phyloP scores from a whole-genome alignment of 2,888 invertebrate genomes.

The Serrognathus titanus region DNA sequence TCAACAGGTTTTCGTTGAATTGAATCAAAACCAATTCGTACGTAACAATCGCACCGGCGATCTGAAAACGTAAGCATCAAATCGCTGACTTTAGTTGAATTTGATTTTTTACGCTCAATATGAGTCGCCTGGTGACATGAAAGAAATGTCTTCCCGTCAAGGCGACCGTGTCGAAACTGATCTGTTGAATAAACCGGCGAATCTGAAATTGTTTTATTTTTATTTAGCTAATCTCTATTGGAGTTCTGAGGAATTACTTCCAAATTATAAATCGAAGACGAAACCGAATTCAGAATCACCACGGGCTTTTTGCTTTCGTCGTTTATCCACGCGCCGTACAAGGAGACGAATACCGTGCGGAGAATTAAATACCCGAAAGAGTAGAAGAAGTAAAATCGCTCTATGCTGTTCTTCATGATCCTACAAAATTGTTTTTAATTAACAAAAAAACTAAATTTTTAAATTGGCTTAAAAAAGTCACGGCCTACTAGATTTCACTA shows the following conservation, averaged over 20 bases:
- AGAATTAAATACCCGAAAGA: conserved; percentile 43
- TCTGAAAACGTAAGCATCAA: conserved; percentile 26
- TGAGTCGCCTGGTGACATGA: conserved; percentile 13
- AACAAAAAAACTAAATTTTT: too few relatives aligned
- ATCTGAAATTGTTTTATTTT: conserved; percentile 32
- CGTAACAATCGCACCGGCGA: conserved; percentile 41
- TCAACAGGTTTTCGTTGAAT: conserved; percentile 20
- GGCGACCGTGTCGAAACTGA: conserved; percentile 40
- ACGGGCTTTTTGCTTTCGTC: conserved; percentile 40
- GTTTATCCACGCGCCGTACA: conserved; percentile 40
- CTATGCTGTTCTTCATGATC: conserved; percentile 22
- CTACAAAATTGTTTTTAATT: background rate
- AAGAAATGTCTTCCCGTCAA: conserved; percentile 45
- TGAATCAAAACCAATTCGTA: conserved; percentile 43
- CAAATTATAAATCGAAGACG: conserved; percentile 58
- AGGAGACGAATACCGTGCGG: conserved; percentile 36
- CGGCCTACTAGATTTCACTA: too few relatives aligned
- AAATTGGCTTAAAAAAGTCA: too few relatives aligned
- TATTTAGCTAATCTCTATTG: too few relatives aligned
- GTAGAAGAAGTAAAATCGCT: conserved; percentile 35
- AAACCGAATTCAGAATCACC: conserved; percentile 59
- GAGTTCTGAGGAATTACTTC: conserved; percentile 6
- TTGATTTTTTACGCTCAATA: conserved; percentile 22
- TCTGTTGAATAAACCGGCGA: conserved; percentile 39
- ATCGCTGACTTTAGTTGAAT: background rate